These are phyloP conservation scores for Nothoprocta pentlandii DNA, from an alignment of 2,113 vertebrate genomes.

Conservation along the genomic window DNA sequence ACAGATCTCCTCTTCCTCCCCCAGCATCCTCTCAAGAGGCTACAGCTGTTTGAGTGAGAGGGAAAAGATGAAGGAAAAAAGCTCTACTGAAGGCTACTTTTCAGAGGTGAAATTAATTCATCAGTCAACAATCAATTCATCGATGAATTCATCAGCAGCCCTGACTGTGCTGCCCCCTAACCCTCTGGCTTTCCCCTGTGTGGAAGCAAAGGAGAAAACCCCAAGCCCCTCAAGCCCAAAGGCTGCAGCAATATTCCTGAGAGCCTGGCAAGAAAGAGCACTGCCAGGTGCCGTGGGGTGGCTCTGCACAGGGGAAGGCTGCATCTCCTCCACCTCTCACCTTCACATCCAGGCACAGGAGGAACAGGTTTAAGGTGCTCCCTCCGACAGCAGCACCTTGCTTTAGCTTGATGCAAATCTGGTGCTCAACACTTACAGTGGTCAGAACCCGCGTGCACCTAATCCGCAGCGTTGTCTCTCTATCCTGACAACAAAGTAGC, in stretches of 20 bases:
- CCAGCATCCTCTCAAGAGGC: background rate
- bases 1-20: background rate
- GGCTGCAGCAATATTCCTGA: background rate
- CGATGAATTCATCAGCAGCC: background rate
- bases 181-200: background rate
- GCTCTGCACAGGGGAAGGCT: background rate
- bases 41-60: background rate
- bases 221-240: background rate
- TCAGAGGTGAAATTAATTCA: background rate
- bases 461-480: background rate
- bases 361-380: background rate
- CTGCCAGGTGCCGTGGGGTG: no score
- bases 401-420: background rate
- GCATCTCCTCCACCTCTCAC: background rate
- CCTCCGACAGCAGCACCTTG: background rate
- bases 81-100: background rate
- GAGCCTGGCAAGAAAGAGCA: background rate
- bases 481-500: background rate
- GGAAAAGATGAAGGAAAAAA: background rate
- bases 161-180: background rate
- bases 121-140: background rate
- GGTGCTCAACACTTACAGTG: background rate
- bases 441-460: background rate
- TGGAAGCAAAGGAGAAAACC: background rate
- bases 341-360: background rate